Evolutionary conservation across 2,888 invertebrate species (phyloP).

Genomic region (Phyto melanocephala): DNA sequence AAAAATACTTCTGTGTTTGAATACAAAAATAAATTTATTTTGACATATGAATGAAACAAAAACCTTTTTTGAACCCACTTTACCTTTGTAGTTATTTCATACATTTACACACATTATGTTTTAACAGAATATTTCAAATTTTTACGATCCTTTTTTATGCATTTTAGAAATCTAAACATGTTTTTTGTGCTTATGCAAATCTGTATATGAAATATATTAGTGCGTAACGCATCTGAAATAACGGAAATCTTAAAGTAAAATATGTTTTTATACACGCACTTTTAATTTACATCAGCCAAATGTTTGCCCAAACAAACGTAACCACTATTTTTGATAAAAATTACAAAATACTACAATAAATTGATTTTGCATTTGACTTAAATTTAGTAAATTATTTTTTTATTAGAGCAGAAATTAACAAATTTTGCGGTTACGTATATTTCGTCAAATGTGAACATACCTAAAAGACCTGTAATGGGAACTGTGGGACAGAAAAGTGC

Average conservation of each 20-base stretch:
- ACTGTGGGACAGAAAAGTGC: too few species aligned
- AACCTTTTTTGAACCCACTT: not conserved
- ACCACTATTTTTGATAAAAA: too few species aligned
- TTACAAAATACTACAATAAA: too few species aligned
- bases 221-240: constrained; percentile 40
- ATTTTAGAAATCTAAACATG: not conserved
- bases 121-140: not conserved
- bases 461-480: too few species aligned
- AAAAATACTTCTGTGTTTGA: not conserved
- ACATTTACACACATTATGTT: too few species aligned
- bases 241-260: constrained; percentile 26
- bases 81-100: not conserved
- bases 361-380: too few species aligned
- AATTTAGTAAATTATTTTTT: too few species aligned
- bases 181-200: constrained; percentile 26
- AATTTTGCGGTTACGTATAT: too few species aligned
- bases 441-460: too few species aligned
- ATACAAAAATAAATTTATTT: constrained; percentile 4
- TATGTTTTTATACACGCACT: constrained; percentile 12
- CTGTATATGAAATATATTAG: not conserved
- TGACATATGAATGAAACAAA: not conserved
- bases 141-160: not conserved
- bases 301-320: too few species aligned
- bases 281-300: too few species aligned
- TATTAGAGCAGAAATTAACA: too few species aligned